Conservation (phyloP, 2,888 invertebrate species). For the Coecobrya sp. region DNA sequence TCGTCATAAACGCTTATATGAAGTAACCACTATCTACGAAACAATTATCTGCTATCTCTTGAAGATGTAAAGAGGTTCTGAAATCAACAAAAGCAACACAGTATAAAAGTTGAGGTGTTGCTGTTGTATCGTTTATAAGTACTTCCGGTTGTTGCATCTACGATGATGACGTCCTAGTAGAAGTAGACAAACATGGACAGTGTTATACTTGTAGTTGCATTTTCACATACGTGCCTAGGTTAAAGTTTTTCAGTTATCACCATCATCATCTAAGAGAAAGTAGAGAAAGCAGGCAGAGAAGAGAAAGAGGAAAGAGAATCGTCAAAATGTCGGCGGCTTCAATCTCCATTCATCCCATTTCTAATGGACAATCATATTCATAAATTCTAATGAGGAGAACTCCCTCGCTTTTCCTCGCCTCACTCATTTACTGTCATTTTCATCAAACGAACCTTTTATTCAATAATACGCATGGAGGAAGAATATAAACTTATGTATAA, state of each 20-base stretch:
- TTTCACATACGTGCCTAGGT: slow-evolving; percentile 25
- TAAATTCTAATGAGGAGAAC: slow-evolving; percentile 76
- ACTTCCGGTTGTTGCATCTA: slow-evolving; percentile 55
- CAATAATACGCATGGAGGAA: slow-evolving; percentile 56
- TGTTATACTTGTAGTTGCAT: not conserved
- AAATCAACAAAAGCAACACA: slow-evolving; percentile 36
- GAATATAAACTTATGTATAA: not conserved
- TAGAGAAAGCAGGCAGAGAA: slow-evolving; percentile 28
- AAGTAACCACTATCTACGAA: slow-evolving; percentile 5
- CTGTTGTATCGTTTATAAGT: slow-evolving; percentile 9
- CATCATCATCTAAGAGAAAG: slow-evolving; percentile 18
- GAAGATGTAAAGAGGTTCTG: not conserved
- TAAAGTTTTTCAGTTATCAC: not conserved
- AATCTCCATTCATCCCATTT: slow-evolving; percentile 58
- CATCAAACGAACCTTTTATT: slow-evolving; percentile 71
- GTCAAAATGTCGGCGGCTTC: slow-evolving; percentile 43
- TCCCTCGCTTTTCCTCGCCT: slow-evolving; percentile 39
- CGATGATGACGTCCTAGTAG: slow-evolving; percentile 13
- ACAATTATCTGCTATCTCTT: slow-evolving; percentile 29
- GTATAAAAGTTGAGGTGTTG: slow-evolving; percentile 18
- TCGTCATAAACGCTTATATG: slow-evolving; percentile 19
- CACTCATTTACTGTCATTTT: slow-evolving; percentile 60
- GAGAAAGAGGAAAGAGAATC: slow-evolving; percentile 16
- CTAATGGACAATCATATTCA: slow-evolving; percentile 80
- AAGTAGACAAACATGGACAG: not conserved